Evolutionary conservation across 2,888 invertebrate species (phyloP).

Genomic region (Sipha maydis): DNA sequence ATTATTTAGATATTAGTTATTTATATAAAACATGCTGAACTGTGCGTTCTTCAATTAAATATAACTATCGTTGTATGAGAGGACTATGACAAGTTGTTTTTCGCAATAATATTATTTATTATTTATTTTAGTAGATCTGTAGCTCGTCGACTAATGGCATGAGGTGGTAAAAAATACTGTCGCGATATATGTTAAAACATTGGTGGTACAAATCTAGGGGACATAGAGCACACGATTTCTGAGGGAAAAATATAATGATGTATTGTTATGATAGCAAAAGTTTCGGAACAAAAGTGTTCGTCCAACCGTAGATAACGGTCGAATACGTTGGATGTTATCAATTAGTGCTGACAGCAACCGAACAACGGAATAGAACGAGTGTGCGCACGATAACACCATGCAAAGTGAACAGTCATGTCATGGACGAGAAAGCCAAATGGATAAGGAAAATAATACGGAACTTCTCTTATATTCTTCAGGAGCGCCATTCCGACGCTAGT

Average conservation of each 20-base stretch:
- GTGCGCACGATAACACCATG: not conserved
- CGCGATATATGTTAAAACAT: not conserved
- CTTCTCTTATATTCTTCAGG: not conserved
- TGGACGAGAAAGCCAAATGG: slow-evolving; percentile 38
- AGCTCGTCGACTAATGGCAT: too few relatives aligned
- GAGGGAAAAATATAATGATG: not conserved
- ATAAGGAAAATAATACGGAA: slow-evolving; percentile 6
- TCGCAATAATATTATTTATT: too few relatives aligned
- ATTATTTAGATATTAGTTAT: too few relatives aligned
- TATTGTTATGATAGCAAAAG: not conserved
- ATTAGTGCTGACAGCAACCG: slow-evolving; percentile 16
- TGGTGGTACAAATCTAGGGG: not conserved
- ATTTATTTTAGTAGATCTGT: too few relatives aligned
- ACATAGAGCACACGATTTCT: not conserved
- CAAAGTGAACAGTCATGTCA: slow-evolving; percentile 45
- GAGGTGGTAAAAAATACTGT: not conserved
- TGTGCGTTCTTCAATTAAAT: too few relatives aligned
- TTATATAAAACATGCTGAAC: too few relatives aligned
- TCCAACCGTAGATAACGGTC: slow-evolving; percentile 34
- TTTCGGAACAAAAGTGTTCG: slow-evolving; percentile 30
- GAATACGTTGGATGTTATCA: slow-evolving; percentile 8
- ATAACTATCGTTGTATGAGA: too few relatives aligned
- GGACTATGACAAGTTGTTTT: too few relatives aligned
- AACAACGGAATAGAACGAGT: slow-evolving; percentile 17
- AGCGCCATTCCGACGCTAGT: slow-evolving; percentile 13